These are phyloP conservation scores for Bhutanitis thaidina DNA, from an alignment of 2,888 invertebrate species.

Conservation along the genomic window DNA sequence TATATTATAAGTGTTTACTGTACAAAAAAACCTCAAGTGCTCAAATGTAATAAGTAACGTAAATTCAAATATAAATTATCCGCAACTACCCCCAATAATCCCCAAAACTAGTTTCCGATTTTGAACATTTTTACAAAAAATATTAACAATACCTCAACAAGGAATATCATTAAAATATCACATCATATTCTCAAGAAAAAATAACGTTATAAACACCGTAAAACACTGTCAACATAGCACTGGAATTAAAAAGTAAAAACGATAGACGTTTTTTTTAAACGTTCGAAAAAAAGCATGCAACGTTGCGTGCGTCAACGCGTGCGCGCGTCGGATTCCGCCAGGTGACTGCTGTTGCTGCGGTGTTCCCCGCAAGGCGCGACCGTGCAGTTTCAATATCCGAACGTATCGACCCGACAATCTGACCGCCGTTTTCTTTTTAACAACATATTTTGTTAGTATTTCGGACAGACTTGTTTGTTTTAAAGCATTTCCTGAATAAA, in stretches of 20 bases:
- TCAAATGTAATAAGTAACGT: no score
- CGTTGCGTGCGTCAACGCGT: background rate
- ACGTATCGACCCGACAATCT: conserved; percentile 16
- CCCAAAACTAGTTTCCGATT: no score
- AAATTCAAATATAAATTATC: background rate
- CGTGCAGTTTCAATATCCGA: conserved; percentile 15
- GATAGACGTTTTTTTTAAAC: background rate
- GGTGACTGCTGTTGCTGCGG: conserved; percentile 8
- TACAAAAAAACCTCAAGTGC: no score
- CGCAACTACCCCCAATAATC: conserved; percentile 8
- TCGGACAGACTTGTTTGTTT: no score
- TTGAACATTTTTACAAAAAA: background rate
- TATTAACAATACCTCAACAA: background rate
- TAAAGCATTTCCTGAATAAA: no score
- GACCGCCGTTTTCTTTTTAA: background rate
- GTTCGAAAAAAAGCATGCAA: background rate
- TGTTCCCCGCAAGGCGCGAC: background rate
- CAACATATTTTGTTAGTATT: no score
- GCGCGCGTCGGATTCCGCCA: conserved; percentile 5
- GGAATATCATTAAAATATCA: background rate
- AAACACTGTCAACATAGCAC: conserved; percentile 18
- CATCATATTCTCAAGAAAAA: conserved; percentile 18
- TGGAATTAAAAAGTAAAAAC: conserved; percentile 3
- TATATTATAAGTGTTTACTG: no score
- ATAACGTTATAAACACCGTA: conserved; percentile 1